Conservation (phyloP, 2,113 vertebrate species). For the Paradisaea rubra region DNA sequence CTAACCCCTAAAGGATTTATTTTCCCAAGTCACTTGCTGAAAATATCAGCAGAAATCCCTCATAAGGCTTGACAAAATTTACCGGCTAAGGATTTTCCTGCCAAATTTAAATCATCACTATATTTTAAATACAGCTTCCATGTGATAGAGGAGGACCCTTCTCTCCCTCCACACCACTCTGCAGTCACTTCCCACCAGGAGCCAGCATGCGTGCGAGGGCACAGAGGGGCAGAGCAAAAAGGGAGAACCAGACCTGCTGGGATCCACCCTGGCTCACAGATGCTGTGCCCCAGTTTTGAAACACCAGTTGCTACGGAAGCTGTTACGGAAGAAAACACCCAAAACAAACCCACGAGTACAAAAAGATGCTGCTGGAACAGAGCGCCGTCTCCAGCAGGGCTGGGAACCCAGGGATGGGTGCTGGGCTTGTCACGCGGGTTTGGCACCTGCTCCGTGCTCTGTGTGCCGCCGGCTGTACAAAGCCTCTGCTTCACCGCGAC, state of each 20-base stretch:
- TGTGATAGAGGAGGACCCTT: neutral
- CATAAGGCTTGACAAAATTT: neutral
- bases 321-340: neutral
- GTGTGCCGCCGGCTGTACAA: neutral
- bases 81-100: neutral
- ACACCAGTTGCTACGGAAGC: neutral
- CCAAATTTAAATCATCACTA: neutral
- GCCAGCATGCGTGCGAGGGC: fast-evolving
- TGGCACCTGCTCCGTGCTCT: neutral
- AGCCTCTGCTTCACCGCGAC: no score
- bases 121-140: neutral
- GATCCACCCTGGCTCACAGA: neutral
- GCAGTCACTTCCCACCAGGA: neutral
- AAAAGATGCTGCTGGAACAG: neutral
- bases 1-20: neutral
- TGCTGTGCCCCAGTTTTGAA: neutral
- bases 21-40: neutral
- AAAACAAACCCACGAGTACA: neutral
- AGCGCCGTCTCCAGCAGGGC: neutral
- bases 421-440: fast-evolving
- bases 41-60: neutral
- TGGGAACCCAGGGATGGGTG: fast-evolving
- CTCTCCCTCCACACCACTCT: neutral
- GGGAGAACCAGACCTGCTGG: neutral
- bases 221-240: neutral